Base-by-base conservation (phyloP, 2,888 invertebrate species). In the Sarcophaga subvicina region DNA sequence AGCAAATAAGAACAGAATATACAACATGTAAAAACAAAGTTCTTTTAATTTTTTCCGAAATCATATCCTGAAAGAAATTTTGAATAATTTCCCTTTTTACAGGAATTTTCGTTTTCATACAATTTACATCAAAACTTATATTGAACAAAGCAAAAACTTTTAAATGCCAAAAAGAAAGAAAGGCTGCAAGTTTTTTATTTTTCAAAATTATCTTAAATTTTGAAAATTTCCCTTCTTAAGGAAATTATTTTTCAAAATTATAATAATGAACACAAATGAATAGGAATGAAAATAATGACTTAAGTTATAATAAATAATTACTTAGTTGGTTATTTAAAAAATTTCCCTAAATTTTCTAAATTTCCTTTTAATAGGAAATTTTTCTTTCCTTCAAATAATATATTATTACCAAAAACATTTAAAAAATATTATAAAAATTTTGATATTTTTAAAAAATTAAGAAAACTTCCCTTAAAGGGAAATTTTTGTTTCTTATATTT, bases 401-500 rank as follows among this genome's bases (percentile, higher is more conserved):
- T 0, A 22, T 25, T 63, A 25, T 11, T n/a, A 63, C 12, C 3
- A 12, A 12, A 63, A 22, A 37, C 37, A 6, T 37, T 37, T 6
- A 1, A 37, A 37, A 4, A 37, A 37, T 8, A 37, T 37, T 1
- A 37, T 37, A 1, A 37, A 37, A 6, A 37, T 6, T 6, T 6
- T 8, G 1, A 6, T 37, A 6, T 37, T 37, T 37, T 6, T 6
- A 6, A 37, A 37, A 37, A 37, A 37, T 6, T 12, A 1, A 22
- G 20, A 69, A 69, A 69, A 69, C 47, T 69, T 69, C 67, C 47
- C 47, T 47, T 12, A 20, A 47, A 20, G 47, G 47, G 67, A 69
- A 69, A 69, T 69, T 69, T 69, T 47, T 69, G 22, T 47, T 69
- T 69, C 10, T 5, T 6, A 69, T 47, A 27, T 5, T 37, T 27